These are phyloP conservation scores for Rhinichthys osculus DNA, from an alignment of 2,797 vertebrate species.

Conservation along the genomic window DNA sequence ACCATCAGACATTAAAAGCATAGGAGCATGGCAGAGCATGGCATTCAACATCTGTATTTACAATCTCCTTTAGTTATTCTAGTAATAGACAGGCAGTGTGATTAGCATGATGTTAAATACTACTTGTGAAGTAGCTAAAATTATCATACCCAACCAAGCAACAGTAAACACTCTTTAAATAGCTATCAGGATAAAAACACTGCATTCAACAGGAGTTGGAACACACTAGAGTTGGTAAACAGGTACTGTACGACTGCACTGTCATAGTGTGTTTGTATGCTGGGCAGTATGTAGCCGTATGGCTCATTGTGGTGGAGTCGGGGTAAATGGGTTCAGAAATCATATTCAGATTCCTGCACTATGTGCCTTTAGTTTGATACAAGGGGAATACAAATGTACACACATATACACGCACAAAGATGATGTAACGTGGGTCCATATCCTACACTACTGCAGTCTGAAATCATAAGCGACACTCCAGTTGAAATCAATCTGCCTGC, in stretches of 20 bases:
- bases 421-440: constrained; percentile 2
- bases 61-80: neutral
- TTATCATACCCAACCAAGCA: neutral
- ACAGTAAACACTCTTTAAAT: constrained; percentile 1
- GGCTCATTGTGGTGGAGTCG: neutral
- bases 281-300: neutral
- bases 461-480: constrained; percentile 21
- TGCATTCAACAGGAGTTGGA: neutral
- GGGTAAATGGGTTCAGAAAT: constrained; percentile 17
- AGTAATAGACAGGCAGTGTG: neutral
- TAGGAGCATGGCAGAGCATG: neutral
- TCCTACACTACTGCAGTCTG: constrained; percentile 3
- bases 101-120: neutral
- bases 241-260: neutral
- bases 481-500: constrained; percentile 35
- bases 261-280: constrained; percentile 3
- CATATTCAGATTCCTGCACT: constrained; percentile 21
- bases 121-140: neutral
- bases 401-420: neutral
- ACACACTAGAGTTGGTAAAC: neutral
- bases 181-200: neutral
- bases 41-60: neutral
- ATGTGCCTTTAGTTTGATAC: neutral
- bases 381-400: constrained; percentile 16
- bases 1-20: neutral